These are phyloP conservation scores for Leptopterna dolabrata DNA, from an alignment of 2,888 invertebrate genomes.

Conservation along the genomic window DNA sequence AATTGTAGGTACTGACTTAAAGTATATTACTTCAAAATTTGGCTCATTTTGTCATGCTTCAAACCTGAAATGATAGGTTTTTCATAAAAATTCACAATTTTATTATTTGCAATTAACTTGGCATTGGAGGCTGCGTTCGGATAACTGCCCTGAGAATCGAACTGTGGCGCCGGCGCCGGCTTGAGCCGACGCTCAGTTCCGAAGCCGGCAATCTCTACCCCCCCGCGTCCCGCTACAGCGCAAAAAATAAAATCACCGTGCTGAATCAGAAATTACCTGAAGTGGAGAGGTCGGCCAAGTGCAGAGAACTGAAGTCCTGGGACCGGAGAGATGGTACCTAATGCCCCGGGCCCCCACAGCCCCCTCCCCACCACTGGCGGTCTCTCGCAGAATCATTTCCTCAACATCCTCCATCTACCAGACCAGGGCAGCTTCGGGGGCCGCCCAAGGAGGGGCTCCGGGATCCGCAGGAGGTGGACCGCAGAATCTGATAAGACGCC, in stretches of 20 bases:
- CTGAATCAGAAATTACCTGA: conserved; percentile 29
- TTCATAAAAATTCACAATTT: too few relatives aligned
- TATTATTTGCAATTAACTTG: too few relatives aligned
- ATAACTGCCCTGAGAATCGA: too few relatives aligned
- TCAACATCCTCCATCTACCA: neutral
- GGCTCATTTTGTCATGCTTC: too few relatives aligned
- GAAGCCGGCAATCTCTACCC: neutral
- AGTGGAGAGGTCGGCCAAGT: conserved; percentile 45
- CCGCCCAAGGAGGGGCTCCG: neutral
- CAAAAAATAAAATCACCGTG: neutral
- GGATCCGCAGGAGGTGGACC: neutral
- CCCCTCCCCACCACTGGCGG: neutral
- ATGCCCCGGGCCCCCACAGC: neutral
- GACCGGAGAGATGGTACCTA: conserved; percentile 22
- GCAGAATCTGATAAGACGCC: neutral
- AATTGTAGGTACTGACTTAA: too few relatives aligned
- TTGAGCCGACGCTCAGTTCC: too few relatives aligned
- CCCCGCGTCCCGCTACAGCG: neutral
- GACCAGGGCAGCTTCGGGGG: neutral
- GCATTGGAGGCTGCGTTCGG: too few relatives aligned
- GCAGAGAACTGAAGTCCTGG: conserved; percentile 39
- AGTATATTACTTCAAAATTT: too few relatives aligned
- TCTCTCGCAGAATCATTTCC: conserved; percentile 1
- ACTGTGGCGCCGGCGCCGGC: too few relatives aligned
- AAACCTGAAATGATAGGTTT: too few relatives aligned